Evolutionary conservation across 2,113 vertebrate genomes (phyloP).

Genomic region (Bujurquina vittata): DNA sequence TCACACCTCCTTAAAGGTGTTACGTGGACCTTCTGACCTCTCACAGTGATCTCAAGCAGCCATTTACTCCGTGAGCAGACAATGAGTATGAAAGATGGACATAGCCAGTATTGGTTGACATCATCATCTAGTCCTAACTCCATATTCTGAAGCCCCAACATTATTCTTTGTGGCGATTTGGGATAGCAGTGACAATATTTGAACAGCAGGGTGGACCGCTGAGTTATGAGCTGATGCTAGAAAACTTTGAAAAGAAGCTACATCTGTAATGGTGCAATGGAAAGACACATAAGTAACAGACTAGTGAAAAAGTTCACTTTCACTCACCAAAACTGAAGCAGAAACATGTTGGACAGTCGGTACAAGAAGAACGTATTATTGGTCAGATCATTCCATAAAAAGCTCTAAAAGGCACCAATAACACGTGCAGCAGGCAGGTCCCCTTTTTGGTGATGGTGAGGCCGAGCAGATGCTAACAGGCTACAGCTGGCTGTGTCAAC

Average conservation of each 20-base stretch:
- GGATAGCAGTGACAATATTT: background rate
- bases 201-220: background rate
- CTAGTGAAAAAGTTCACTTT: no score
- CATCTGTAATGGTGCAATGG: no score
- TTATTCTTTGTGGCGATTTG: background rate
- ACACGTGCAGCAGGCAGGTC: background rate
- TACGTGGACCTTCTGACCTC: background rate
- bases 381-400: background rate
- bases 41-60: background rate
- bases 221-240: background rate
- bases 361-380: background rate
- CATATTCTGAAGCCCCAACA: background rate
- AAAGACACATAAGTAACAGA: no score
- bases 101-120: no score
- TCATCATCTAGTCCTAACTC: background rate
- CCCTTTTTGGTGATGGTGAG: background rate
- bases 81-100: background rate
- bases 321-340: no score
- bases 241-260: background rate
- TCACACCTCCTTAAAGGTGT: background rate
- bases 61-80: no score
- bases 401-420: background rate
- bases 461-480: no score
- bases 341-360: background rate
- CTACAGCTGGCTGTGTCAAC: background rate